These are phyloP conservation scores for Tribolium madens DNA, from an alignment of 1,140 invertebrate genomes.

Conservation along the genomic window DNA sequence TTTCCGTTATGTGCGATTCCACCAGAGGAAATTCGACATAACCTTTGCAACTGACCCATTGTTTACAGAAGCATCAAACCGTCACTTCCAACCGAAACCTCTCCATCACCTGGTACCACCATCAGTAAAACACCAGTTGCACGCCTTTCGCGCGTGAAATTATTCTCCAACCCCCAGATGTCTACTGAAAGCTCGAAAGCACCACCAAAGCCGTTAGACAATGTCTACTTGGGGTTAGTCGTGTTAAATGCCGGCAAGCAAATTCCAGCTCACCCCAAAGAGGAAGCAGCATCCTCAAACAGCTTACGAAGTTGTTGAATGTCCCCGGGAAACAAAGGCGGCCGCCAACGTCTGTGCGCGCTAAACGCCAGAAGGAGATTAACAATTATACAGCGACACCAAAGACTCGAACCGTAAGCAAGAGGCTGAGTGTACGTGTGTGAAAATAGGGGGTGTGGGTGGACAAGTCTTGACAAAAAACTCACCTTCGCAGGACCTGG, in stretches of 20 bases:
- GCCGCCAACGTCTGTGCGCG: conserved; percentile 77
- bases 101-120: conserved; percentile 37
- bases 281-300: conserved; percentile 74
- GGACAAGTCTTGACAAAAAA: conserved; percentile 18
- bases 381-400: conserved; percentile 25
- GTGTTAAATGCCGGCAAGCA: conserved; percentile 23
- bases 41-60: too few relatives aligned
- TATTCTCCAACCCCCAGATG: background rate
- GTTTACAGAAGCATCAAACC: background rate
- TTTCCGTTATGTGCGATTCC: background rate
- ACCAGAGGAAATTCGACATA: too few relatives aligned
- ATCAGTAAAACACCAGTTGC: conserved; percentile 31
- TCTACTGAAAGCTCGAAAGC: conserved; percentile 10
- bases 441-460: conserved; percentile 11
- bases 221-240: conserved; percentile 21
- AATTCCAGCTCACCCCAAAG: conserved; percentile 62
- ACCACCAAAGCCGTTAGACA: conserved; percentile 15
- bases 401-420: conserved; percentile 24
- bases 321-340: conserved; percentile 78
- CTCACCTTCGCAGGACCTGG: conserved; percentile 73
- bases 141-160: background rate
- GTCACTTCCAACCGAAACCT: conserved; percentile 5
- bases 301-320: conserved; percentile 79
- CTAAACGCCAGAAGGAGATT: conserved; percentile 64
- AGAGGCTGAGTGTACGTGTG: conserved; percentile 15